Evolutionary conservation across 1,140 invertebrate species (phyloP), one percentile per base, ranked within the genome.

Genomic region (Trichonephila clavata): DNA sequence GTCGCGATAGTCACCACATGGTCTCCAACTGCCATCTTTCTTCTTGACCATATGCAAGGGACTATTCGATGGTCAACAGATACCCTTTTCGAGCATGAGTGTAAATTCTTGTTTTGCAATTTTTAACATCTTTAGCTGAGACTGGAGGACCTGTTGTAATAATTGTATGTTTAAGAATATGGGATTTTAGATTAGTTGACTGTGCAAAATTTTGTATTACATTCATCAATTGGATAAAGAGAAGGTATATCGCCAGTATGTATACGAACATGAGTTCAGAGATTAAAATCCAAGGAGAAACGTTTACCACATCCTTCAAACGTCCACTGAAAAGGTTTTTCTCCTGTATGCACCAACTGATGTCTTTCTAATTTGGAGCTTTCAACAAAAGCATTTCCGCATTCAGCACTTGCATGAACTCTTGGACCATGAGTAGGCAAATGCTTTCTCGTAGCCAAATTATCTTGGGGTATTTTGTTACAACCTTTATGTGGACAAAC

Each of bases 191-290:
- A 96, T 99, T 99, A 94, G 99, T 99, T 80, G 98, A 99, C 96
- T 99, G 99, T 63, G 99, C 99, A 96, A 99, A n/a, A 99, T 95
- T 99, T 99, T 96, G 99, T 99, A 96, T 98, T 99, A 96, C 99
- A 99, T 63, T 98, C 98, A 96, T 99, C 99, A 96, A 99, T 99
- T 0, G 99, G 99, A 97, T 99, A 99, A 81, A 99, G 99, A 95
- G 99, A 99, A 0, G 99, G 99, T 81, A 98, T 96, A 96, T 99
- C 99, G 3, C 98, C 99, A 0, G 99, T 99, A 96, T 99, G 99
- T 95, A 99, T 99, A 92, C 99, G 97, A 3, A 99, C 99, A 96
- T 99, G 99, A 20, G 99, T 99, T 95, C 99, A 97, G 94, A 97
- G 96, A 96, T 99, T 99, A 96, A 99, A 99, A 96, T 99, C 99